Evolutionary conservation across 1,140 invertebrate species (phyloP), one percentile per base, ranked within the genome.

Genomic region (Drosophila nikananu): DNA sequence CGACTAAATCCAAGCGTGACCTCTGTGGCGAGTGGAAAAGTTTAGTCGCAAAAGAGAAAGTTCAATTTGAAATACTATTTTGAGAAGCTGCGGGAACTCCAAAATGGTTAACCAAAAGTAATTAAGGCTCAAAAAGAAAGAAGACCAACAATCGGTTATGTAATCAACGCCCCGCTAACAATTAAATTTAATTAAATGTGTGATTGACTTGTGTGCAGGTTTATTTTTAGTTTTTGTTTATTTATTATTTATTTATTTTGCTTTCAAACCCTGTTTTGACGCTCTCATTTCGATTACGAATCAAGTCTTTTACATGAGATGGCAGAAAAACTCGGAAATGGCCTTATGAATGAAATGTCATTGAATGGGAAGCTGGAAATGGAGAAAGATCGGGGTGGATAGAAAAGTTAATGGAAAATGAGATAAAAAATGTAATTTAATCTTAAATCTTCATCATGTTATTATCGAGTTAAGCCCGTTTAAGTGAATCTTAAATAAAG

Each of bases 101-200:
- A 37, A 73, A 73, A 41, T 39, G 67, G 23, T 61, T 73, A 60
- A 32, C 70, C 70, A 73, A 60, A 60, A 74, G 71, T 74, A 74
- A 74, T 73, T 73, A 74, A 73, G 15, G 54, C 71, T 21, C 67
- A 23, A 39, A 73, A 23, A 13, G 52, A 49, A 46, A 27, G 42
- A 73, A 72, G 52, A 46, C 41, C 39, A 71, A 49, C 49, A 78
- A 78, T 58, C 61, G 23, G 65, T 78, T 77, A 52, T 57, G 74
- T 77, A 77, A 77, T 25, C 55, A 52, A 59, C 61, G 15, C 74
- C 74, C 62, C 55, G 74, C 62, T 54, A 77, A 60, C 74, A 77
- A 77, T 67, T 67, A 77, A 77, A 67, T 52, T 54, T 48, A 77
- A 77, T 67, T 59, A 77, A 76, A 77, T 67, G 48, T 60, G 62